Evolutionary conservation across 2,888 invertebrate genomes (phyloP), one percentile per base, ranked within the genome.

Genomic region (Aphidoletes aphidimyza): DNA sequence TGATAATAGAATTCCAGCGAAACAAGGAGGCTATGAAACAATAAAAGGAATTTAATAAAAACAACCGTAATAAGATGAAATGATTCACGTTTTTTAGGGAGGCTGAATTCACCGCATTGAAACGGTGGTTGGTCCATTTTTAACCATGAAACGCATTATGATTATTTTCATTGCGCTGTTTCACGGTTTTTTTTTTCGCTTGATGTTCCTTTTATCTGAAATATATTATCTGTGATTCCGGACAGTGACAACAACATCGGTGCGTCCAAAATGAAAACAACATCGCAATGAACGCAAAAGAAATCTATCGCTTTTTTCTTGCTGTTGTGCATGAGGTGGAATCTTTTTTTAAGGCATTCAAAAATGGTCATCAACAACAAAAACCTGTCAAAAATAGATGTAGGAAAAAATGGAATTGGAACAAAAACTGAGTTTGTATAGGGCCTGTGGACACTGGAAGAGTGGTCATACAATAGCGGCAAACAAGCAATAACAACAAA

Each of bases 141-240:
- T 6, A 6, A 54, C 22, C 54, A 9, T 54, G 22, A n/a, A n/a
- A n/a, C n/a, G 22, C 54, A 6, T 22, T 22, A n/a, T 22, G 54
- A 54, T 54, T 54, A 54, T 54, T 54, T 54, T 54, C 54, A 22
- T 54, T 54, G 22, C 22, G n/a, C n/a, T n/a, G n/a, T n/a, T n/a
- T n/a, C n/a, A n/a, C n/a, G n/a, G n/a, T n/a, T 54, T 54, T 22
- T 22, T 54, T 54, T 54, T 39, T 14, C 22, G 22, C n/a, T 54
- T 47, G 47, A 47, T 17, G 47, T 47, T 47, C 47, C 9, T 47
- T 54, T 54, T 54, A 54, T 54, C 54, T 54, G 1, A 9, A 54
- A 54, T 54, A 3, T 1, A 54, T 22, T 22, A 54, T 54, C 54
- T 54, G 22, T 22, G 0, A 22, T 3, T 54, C 54, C 17, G 54